Conservation (phyloP, 2,113 vertebrate species). For the Nesogale talazaci region DNA sequence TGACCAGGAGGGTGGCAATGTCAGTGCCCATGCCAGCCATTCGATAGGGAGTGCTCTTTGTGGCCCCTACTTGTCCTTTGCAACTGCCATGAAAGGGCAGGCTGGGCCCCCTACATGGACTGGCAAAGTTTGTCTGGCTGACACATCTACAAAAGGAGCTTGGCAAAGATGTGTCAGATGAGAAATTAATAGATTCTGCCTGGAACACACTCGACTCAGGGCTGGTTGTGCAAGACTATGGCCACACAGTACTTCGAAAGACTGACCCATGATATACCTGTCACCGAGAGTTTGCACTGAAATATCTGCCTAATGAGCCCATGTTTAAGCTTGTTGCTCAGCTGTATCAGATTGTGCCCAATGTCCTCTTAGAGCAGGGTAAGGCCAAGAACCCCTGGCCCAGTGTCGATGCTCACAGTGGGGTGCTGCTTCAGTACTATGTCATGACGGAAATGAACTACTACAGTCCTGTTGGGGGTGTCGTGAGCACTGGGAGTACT, state of each 20-base stretch:
- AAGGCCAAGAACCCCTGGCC: slow-evolving; percentile 99
- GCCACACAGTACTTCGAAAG: slow-evolving; percentile 66
- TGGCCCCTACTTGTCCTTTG: slow-evolving; percentile 95
- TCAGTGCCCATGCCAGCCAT: slow-evolving; percentile 98
- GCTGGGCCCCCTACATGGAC: slow-evolving; percentile 96
- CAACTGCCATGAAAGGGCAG: slow-evolving; percentile 97
- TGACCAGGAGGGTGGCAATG: slow-evolving; percentile 97
- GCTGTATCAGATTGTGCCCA: slow-evolving; percentile 97
- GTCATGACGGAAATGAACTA: slow-evolving; percentile 99
- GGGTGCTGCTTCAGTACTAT: slow-evolving; percentile 98
- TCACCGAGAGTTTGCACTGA: slow-evolving; percentile 92
- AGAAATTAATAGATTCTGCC: slow-evolving; percentile 96
- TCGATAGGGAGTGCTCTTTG: slow-evolving; percentile 96
- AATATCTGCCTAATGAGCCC: no score
- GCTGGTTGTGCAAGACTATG: slow-evolving; percentile 89
- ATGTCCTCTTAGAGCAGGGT: slow-evolving; percentile 96
- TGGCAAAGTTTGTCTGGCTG: slow-evolving; percentile 97
- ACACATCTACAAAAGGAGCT: slow-evolving; percentile 96
- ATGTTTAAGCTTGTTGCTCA: slow-evolving; percentile 92
- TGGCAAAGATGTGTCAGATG: slow-evolving; percentile 95
- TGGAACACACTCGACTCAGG: slow-evolving; percentile 99
- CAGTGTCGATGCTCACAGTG: slow-evolving; percentile 98
- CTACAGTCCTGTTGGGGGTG: slow-evolving; percentile 97
- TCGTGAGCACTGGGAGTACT: slow-evolving; percentile 95
- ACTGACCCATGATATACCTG: slow-evolving; percentile 81